Percentiles rank a stretch among this genome's conserved stretches.
These are phyloP conservation scores for Ornithoptera alexandrae DNA, from an alignment of 2,888 invertebrate genomes.

Conservation along the genomic window DNA sequence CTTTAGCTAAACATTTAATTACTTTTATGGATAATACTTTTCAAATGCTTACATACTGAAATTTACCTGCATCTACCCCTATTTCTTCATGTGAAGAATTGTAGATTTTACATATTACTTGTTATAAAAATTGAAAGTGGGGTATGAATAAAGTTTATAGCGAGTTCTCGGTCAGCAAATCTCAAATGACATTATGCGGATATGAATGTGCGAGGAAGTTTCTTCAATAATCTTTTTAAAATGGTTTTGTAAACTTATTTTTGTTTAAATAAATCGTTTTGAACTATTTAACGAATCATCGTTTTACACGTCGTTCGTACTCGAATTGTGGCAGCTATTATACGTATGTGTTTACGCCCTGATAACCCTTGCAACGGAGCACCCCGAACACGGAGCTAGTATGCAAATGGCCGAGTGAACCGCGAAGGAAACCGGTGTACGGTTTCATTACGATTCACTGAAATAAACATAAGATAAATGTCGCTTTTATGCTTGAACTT, in stretches of 20 bases:
- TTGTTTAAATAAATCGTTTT: not conserved
- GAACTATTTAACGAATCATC: not conserved
- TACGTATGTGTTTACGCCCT: slow-evolving; percentile 17
- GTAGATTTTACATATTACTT: too few species aligned
- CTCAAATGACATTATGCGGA: too few species aligned
- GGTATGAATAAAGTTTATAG: too few species aligned
- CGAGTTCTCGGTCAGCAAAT: too few species aligned
- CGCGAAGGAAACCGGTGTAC: slow-evolving; percentile 11
- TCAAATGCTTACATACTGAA: too few species aligned
- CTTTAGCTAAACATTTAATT: too few species aligned
- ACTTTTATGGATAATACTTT: too few species aligned
- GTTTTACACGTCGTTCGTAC: not conserved
- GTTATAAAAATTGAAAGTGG: too few species aligned
- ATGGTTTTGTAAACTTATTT: not conserved
- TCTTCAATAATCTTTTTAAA: too few species aligned
- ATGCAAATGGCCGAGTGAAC: slow-evolving; percentile 17
- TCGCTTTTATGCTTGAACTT: slow-evolving; percentile 24
- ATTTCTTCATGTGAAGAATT: too few species aligned
- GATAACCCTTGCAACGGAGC: slow-evolving; percentile 14
- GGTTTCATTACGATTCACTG: slow-evolving; percentile 25
- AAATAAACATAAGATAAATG: slow-evolving; percentile 24
- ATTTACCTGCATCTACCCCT: too few species aligned
- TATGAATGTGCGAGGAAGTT: too few species aligned
- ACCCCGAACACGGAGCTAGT: slow-evolving; percentile 5
- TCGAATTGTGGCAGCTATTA: slow-evolving; percentile 9